Conservation (phyloP, 1,140 invertebrate species). For the Pristionchus pacificus region DNA sequence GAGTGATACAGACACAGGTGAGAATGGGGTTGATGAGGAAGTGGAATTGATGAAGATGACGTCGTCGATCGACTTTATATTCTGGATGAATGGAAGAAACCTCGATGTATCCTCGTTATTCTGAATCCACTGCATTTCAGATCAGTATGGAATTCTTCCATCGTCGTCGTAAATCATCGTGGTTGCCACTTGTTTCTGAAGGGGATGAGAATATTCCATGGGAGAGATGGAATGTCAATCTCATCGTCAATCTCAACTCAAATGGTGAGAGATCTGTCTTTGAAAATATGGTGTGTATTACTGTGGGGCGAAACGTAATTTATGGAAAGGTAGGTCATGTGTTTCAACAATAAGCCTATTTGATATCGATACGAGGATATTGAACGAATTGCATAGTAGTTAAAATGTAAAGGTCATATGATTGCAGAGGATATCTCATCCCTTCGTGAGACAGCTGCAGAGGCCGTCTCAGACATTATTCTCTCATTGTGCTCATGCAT, state of each 20-base stretch:
- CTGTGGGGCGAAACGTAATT: neutral
- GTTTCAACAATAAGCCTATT: neutral
- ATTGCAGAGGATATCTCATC: neutral
- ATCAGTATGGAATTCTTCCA: neutral
- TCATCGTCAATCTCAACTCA: neutral
- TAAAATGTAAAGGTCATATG: neutral
- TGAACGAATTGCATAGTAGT: neutral
- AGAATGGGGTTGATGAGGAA: neutral
- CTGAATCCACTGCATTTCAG: no score
- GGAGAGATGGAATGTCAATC: neutral
- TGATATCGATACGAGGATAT: neutral
- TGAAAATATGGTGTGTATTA: neutral
- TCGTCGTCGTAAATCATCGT: no score
- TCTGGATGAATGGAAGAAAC: neutral
- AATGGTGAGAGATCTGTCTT: neutral
- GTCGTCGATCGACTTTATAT: no score
- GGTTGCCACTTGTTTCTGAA: no score
- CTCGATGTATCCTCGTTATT: no score
- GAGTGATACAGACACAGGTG: neutral
- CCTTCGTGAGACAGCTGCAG: neutral
- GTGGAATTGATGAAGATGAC: no score
- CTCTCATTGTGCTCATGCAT: neutral
- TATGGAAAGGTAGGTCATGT: no score
- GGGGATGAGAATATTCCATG: neutral
- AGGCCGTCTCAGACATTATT: neutral